Evolutionary conservation across 2,113 vertebrate genomes (phyloP), one percentile per base, ranked within the genome.

Genomic region (Oncorhynchus mykiss): DNA sequence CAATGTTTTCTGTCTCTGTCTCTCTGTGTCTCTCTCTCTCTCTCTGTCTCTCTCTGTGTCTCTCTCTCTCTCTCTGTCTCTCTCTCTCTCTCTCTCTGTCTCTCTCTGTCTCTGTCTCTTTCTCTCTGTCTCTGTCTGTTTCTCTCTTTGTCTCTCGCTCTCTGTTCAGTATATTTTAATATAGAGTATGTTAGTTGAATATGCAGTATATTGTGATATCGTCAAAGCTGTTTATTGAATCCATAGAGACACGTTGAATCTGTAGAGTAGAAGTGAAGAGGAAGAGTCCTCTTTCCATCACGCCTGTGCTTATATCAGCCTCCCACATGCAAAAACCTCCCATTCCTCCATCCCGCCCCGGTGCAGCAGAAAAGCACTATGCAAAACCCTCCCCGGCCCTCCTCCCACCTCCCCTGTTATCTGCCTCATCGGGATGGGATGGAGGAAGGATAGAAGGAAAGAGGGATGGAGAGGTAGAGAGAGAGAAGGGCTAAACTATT

Each of bases 371-470:
- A 39, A 84, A 67, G 24, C 6, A 62, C n/a, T 65, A 91, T 89
- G 89, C 88, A 92, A 91, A 91, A 85, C 62, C 65, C 86, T 87
- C 85, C 34, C 34, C 7, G 2, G 8, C 34, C 34, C 34, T 9
- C 34, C 34, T 8, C 34, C 34, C 34, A 39, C 34, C 34, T 39
- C 34, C 34, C 34, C 34, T 39, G 34, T 39, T 39, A 39, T 39
- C 8, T 9, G 34, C 34, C 34, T 39, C 72, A 71, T 71, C 73
- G 29, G 34, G 34, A 7, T 34, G 5, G 31, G 31, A 7, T 34
- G 6, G 34, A 34, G 34, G 34, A 16, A 20, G 70, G 12, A 14
- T 9, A 9, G 8, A 39, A n/a, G 48, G 25, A 16, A 24, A 12
- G 34, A 25, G 72, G 72, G 59, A 34, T 8, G 22, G 67, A 62